Evolutionary conservation across 2,888 invertebrate species (phyloP).

Genomic region (Drosophila testacea): DNA sequence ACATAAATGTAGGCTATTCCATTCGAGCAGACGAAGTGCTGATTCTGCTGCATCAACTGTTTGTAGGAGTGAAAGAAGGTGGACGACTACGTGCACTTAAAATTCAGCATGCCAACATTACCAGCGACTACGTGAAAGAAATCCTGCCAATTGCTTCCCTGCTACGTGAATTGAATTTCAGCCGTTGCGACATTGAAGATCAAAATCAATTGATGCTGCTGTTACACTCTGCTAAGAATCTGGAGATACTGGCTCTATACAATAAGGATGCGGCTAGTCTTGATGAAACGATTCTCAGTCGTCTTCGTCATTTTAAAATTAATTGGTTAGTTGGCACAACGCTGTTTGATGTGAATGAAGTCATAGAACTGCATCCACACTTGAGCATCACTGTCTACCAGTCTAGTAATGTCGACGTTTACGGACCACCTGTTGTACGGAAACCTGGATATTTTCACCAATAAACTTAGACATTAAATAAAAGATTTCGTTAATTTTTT

Average conservation of each 20-base stretch:
- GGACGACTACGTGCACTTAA: constrained; percentile 41
- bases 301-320: constrained; percentile 34
- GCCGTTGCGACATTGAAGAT: constrained; percentile 49
- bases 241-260: constrained; percentile 37
- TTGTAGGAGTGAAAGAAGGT: constrained; percentile 43
- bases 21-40: constrained; percentile 14
- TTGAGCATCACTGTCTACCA: constrained; percentile 47
- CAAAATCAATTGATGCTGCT: constrained; percentile 31
- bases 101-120: constrained; percentile 50
- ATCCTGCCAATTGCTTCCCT: constrained; percentile 37
- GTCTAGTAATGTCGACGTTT: constrained; percentile 15
- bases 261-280: constrained; percentile 37
- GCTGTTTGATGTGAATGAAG: constrained; percentile 13
- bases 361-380: constrained; percentile 31
- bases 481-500: neutral
- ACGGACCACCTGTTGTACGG: constrained; percentile 30
- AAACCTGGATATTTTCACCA: constrained; percentile 26
- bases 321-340: constrained; percentile 42
- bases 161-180: constrained; percentile 53
- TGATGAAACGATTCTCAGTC: constrained; percentile 32
- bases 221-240: constrained; percentile 35
- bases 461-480: neutral
- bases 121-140: constrained; percentile 21
- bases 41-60: constrained; percentile 26
- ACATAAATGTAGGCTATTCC: constrained; percentile 61